These are phyloP conservation scores for Arothron firmamentum DNA, from an alignment of 2,113 vertebrate species.

Conservation along the genomic window DNA sequence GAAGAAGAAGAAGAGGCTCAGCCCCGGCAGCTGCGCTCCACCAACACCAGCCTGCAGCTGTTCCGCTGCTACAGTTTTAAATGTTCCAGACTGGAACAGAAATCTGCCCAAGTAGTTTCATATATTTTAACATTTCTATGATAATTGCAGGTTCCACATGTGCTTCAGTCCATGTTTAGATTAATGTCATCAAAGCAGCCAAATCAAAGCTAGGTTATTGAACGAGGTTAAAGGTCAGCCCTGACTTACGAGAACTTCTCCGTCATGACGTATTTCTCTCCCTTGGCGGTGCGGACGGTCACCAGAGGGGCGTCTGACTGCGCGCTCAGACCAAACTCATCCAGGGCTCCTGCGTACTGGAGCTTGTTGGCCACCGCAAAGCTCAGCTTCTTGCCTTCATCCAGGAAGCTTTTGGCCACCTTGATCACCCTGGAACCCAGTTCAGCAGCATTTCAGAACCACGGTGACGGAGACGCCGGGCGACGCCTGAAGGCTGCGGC, in stretches of 20 bases:
- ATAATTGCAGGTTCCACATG: too few species aligned
- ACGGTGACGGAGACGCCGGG: background rate
- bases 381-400: conserved; percentile 84
- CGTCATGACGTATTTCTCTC: conserved; percentile 93
- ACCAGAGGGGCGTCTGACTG: conserved; percentile 85
- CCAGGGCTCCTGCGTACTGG: conserved; percentile 82
- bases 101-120: too few species aligned
- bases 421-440: conserved; percentile 87
- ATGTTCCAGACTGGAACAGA: too few species aligned
- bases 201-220: background rate
- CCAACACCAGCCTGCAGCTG: too few species aligned
- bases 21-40: too few species aligned
- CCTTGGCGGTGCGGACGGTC: conserved; percentile 85
- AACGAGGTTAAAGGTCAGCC: background rate
- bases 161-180: too few species aligned
- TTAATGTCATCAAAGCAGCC: too few species aligned
- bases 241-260: conserved; percentile 93
- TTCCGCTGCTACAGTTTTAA: too few species aligned
- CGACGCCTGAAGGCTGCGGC: background rate
- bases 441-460: background rate
- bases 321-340: conserved; percentile 87
- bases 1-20: too few species aligned
- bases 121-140: too few species aligned
- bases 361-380: conserved; percentile 91
- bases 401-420: conserved; percentile 89